Conservation (phyloP, 2,888 invertebrate genomes). For the Lapara coniferarum region DNA sequence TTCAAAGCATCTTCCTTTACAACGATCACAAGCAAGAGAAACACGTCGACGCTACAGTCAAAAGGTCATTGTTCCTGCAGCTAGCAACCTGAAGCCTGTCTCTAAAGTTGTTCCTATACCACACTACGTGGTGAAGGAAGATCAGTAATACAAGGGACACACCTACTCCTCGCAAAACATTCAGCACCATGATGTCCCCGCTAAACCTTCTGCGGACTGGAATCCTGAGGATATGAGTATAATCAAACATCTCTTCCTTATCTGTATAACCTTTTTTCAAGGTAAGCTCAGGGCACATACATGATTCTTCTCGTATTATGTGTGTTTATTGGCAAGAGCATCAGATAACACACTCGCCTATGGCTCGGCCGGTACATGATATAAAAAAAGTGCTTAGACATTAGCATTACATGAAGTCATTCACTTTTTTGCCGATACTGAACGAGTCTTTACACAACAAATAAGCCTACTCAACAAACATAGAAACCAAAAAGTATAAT, state of each 20-base stretch:
- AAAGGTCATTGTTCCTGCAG: constrained; percentile 32
- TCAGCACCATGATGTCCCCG: constrained; percentile 55
- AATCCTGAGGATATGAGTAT: constrained; percentile 46
- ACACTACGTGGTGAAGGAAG: constrained; percentile 36
- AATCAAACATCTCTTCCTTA: constrained; percentile 4
- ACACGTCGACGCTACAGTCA: constrained; percentile 29
- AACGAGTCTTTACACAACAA: background rate
- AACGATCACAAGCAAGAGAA: constrained; percentile 38
- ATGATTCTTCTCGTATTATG: background rate
- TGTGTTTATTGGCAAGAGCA: too few relatives aligned
- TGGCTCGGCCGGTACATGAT: too few relatives aligned
- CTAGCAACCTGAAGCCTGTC: constrained; percentile 22
- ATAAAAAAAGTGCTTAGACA: too few relatives aligned
- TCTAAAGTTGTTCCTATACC: constrained; percentile 36
- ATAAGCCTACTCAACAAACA: background rate
- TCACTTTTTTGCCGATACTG: background rate
- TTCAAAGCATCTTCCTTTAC: constrained; percentile 47
- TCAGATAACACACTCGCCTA: too few relatives aligned
- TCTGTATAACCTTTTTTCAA: background rate
- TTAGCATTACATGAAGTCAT: background rate
- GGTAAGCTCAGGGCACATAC: background rate
- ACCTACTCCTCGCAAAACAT: constrained; percentile 67
- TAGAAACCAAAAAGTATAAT: background rate
- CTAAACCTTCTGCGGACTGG: constrained; percentile 53
- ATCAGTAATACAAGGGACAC: constrained; percentile 30